These are phyloP conservation scores for Phoeniculus purpureus DNA, from an alignment of 2,797 vertebrate genomes.

Conservation along the genomic window DNA sequence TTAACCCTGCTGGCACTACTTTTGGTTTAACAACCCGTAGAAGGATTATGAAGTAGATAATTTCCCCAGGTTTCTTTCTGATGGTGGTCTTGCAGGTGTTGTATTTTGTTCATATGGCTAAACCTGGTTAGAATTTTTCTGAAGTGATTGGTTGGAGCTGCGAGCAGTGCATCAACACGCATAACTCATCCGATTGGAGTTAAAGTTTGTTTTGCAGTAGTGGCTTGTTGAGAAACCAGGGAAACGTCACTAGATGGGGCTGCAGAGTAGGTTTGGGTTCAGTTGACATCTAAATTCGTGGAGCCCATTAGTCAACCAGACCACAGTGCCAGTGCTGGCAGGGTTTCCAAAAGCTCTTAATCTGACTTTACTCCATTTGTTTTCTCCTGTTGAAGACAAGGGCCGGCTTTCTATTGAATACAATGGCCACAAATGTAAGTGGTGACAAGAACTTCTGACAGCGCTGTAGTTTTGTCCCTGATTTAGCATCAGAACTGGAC, in stretches of 20 bases:
- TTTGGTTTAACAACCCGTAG: background rate
- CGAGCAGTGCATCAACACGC: background rate
- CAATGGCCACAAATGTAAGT: background rate
- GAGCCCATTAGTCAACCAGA: background rate
- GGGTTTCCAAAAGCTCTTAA: background rate
- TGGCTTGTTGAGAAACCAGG: background rate
- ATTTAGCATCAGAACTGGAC: background rate
- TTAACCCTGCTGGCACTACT: background rate
- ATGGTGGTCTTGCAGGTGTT: background rate
- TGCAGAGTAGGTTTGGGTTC: background rate
- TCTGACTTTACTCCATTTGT: background rate
- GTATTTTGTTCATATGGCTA: background rate
- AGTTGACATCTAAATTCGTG: background rate
- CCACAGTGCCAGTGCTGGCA: background rate
- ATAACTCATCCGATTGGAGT: background rate
- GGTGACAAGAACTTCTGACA: background rate
- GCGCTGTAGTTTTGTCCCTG: background rate
- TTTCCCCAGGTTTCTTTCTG: background rate
- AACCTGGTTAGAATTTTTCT: background rate
- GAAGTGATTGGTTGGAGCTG: background rate
- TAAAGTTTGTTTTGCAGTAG: background rate
- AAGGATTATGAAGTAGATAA: background rate
- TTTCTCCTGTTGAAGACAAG: background rate
- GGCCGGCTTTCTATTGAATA: background rate
- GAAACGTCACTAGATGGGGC: constrained; percentile 26